These are phyloP conservation scores for Catajapyx aquilonaris DNA, from an alignment of 1,140 invertebrate species.

Conservation along the genomic window DNA sequence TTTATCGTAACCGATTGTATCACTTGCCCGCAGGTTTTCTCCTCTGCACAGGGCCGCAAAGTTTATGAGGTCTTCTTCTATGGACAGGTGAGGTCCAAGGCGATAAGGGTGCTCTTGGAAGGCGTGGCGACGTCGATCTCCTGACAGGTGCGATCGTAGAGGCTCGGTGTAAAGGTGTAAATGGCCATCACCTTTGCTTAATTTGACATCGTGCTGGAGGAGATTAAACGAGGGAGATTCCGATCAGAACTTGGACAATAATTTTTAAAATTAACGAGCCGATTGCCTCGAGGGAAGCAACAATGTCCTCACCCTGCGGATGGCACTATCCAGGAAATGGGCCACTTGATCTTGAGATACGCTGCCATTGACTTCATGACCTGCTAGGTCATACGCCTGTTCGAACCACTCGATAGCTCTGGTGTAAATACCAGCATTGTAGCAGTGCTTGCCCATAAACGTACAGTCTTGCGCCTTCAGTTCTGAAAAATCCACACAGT, in stretches of 20 bases:
- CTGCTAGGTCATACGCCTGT: conserved; percentile 16
- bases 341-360: conserved; percentile 17
- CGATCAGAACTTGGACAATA: no score
- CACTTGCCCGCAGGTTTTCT: conserved; percentile 21
- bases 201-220: no score
- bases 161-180: no score
- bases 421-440: conserved; percentile 19
- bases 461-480: conserved; percentile 21
- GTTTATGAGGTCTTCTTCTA: conserved; percentile 17
- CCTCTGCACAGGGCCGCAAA: conserved; percentile 30
- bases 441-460: conserved; percentile 22
- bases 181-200: no score
- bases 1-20: conserved; percentile 4
- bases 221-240: no score
- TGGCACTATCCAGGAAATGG: conserved; percentile 18
- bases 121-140: no score
- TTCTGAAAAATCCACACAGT: conserved; percentile 7
- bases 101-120: no score
- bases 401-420: conserved; percentile 23
- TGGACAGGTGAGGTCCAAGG: conserved; percentile 11
- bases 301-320: no score
- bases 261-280: no score
- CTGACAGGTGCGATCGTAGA: no score
- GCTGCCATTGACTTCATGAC: conserved; percentile 16
- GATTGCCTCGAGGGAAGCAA: no score